Percentiles rank a stretch among this genome's conserved stretches.
These are phyloP conservation scores for Wasmannia auropunctata DNA, from an alignment of 1,140 invertebrate species.

Conservation along the genomic window DNA sequence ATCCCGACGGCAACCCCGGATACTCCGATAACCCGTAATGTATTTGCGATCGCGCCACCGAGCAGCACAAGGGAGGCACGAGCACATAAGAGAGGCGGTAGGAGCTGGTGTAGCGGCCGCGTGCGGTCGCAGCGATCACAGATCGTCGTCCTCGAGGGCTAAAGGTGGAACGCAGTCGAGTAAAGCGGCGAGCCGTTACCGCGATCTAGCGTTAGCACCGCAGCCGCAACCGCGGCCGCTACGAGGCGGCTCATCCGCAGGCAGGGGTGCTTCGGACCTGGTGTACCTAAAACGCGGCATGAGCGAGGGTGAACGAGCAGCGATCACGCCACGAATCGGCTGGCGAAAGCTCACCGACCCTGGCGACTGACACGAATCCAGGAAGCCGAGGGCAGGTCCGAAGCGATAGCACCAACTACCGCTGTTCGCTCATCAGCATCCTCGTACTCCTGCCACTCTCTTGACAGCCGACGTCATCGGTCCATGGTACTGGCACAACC, in stretches of 20 bases:
- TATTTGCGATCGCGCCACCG: slow-evolving; percentile 81
- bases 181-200: not conserved
- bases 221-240: slow-evolving; percentile 44
- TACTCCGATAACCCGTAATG: slow-evolving; percentile 82
- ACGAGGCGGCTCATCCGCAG: slow-evolving; percentile 13
- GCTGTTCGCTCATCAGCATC: slow-evolving; percentile 45
- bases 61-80: slow-evolving; percentile 80
- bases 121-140: slow-evolving; percentile 37
- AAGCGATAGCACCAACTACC: slow-evolving; percentile 83
- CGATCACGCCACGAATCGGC: slow-evolving; percentile 81
- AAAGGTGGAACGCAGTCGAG: slow-evolving; percentile 51
- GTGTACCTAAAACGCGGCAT: slow-evolving; percentile 78
- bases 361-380: slow-evolving; percentile 84
- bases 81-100: slow-evolving; percentile 72
- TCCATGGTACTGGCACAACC: not conserved
- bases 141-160: slow-evolving; percentile 46
- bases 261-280: slow-evolving; percentile 19
- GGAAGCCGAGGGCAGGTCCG: slow-evolving; percentile 71
- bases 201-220: slow-evolving; percentile 43
- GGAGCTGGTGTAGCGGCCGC: slow-evolving; percentile 36
- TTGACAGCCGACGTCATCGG: not conserved
- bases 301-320: slow-evolving; percentile 80
- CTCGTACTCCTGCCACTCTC: slow-evolving; percentile 49
- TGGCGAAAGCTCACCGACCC: slow-evolving; percentile 84
- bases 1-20: slow-evolving; percentile 74